Conservation (phyloP, 2,113 vertebrate species). For the Capreolus pygargus region DNA sequence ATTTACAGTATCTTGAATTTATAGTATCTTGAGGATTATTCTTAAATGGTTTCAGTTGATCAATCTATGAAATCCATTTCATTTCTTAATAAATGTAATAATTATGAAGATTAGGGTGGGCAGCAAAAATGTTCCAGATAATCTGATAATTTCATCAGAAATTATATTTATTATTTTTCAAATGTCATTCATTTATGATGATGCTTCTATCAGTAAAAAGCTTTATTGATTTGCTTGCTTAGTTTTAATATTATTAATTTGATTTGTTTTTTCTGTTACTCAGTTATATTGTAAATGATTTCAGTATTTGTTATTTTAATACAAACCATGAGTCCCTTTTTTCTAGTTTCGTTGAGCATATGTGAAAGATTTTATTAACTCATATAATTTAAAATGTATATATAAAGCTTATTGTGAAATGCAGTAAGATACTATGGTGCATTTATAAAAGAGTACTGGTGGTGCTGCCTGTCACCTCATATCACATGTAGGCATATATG, state of each 20-base stretch:
- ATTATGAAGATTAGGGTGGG: constrained; percentile 29
- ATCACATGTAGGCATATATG: background rate
- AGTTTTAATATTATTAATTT: constrained; percentile 40
- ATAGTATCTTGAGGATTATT: constrained; percentile 1
- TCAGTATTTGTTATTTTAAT: constrained; percentile 37
- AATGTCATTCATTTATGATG: constrained; percentile 26
- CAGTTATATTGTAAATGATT: constrained; percentile 10
- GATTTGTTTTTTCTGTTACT: constrained; percentile 35
- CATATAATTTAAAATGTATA: background rate
- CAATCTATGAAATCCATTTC: constrained; percentile 20
- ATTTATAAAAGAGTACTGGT: background rate
- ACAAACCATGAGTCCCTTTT: background rate
- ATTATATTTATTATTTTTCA: constrained; percentile 27
- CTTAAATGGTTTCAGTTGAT: constrained; percentile 41
- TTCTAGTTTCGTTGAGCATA: background rate
- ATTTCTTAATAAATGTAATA: constrained; percentile 25
- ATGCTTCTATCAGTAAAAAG: constrained; percentile 13
- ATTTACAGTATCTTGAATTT: background rate
- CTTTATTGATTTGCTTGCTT: constrained; percentile 24
- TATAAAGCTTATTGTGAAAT: constrained; percentile 15
- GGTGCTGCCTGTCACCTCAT: background rate
- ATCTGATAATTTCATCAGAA: constrained; percentile 39
- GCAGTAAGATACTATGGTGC: background rate
- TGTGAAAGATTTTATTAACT: constrained; percentile 45
- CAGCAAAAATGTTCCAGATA: constrained; percentile 22